These are phyloP conservation scores for Siniperca obscura DNA, from an alignment of 2,797 vertebrate species.

Conservation along the genomic window DNA sequence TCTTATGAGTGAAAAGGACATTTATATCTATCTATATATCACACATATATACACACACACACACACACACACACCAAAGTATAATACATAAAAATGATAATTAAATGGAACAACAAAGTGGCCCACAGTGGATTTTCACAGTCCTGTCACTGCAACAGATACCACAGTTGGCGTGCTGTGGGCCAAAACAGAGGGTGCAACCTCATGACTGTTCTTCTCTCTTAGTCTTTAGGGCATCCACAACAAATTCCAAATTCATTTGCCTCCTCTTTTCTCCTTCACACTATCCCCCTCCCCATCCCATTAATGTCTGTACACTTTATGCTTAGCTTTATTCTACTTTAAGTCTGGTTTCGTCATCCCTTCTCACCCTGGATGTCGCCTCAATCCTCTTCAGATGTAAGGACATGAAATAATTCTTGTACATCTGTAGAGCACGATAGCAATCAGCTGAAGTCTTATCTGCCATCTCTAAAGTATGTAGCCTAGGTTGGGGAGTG, in stretches of 20 bases:
- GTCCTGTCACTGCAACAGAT: conserved; percentile 27
- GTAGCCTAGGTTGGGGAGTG: conserved; percentile 70
- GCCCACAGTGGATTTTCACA: conserved; percentile 41
- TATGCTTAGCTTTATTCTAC: conserved; percentile 43
- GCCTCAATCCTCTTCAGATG: conserved; percentile 57
- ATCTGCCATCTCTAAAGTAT: conserved; percentile 67
- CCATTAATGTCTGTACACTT: conserved; percentile 41
- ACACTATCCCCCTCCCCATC: conserved; percentile 7
- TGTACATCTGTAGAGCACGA: conserved; percentile 48
- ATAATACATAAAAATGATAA: conserved; percentile 26
- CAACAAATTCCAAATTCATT: conserved; percentile 42
- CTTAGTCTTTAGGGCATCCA: conserved; percentile 56
- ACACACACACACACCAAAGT: neutral
- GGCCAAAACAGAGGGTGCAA: conserved; percentile 56
- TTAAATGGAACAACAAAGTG: conserved; percentile 43
- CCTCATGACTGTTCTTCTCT: conserved; percentile 51
- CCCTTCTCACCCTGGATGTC: conserved; percentile 41
- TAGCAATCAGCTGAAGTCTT: conserved; percentile 65
- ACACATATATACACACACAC: too few species aligned
- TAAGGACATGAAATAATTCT: conserved; percentile 61
- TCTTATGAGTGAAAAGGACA: neutral
- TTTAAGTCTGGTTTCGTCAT: conserved; percentile 33
- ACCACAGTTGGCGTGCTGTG: conserved; percentile 37
- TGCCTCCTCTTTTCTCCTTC: conserved; percentile 40
- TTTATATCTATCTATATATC: too few species aligned